Conservation (phyloP, 2,888 invertebrate genomes). For the Frankliniella intonsa region DNA sequence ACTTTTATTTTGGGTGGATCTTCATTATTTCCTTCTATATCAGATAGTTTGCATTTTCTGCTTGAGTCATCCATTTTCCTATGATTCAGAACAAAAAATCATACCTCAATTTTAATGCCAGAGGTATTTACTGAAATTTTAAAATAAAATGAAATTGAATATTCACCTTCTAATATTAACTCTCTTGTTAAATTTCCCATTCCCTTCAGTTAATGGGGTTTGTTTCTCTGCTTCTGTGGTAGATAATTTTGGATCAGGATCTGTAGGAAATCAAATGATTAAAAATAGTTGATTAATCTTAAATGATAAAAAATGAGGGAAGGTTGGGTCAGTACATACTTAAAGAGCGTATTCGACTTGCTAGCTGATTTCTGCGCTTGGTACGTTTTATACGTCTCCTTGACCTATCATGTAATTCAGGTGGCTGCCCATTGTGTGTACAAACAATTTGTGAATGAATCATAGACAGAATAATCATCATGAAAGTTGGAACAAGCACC, state of each 20-base stretch:
- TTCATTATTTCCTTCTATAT: neutral
- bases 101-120: neutral
- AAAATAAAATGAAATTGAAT: neutral
- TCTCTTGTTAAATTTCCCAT: slow-evolving; percentile 38
- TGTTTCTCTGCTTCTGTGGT: slow-evolving; percentile 39
- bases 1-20: neutral
- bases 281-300: neutral
- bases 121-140: neutral
- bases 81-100: neutral
- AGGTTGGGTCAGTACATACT: neutral
- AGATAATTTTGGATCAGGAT: slow-evolving; percentile 41
- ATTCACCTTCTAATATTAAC: slow-evolving; percentile 39
- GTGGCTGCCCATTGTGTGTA: slow-evolving; percentile 51
- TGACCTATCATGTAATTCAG: slow-evolving; percentile 24
- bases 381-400: slow-evolving; percentile 37
- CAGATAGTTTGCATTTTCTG: neutral
- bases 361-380: slow-evolving; percentile 35
- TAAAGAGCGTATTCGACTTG: neutral
- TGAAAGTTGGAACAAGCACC: slow-evolving; percentile 63
- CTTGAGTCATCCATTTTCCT: neutral
- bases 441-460: slow-evolving; percentile 79
- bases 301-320: neutral
- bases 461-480: slow-evolving; percentile 69
- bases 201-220: slow-evolving; percentile 34
- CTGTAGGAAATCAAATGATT: slow-evolving; percentile 31